Evolutionary conservation across 2,797 vertebrate genomes (phyloP).

Genomic region (Acanthiza pusilla): DNA sequence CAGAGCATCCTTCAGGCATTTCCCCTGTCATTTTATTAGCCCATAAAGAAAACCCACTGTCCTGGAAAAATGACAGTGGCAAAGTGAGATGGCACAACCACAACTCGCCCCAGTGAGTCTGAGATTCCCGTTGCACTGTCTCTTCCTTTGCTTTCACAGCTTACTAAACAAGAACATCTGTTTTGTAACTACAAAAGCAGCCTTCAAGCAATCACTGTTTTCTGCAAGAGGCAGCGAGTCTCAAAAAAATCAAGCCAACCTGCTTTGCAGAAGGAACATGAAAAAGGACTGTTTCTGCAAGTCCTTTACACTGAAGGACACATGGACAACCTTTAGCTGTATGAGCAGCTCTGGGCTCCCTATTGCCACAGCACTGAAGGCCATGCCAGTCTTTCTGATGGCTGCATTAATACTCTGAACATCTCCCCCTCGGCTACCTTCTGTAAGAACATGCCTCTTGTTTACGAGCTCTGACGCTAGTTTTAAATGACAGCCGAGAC

Average conservation of each 20-base stretch:
- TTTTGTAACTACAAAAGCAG: background rate
- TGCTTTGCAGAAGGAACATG: rapidly evolving
- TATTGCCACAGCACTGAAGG: rapidly evolving
- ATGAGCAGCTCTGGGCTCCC: background rate
- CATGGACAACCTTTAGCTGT: rapidly evolving
- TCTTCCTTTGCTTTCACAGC: background rate
- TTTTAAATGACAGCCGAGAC: background rate
- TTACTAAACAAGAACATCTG: background rate
- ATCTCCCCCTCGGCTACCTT: background rate
- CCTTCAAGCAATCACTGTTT: background rate
- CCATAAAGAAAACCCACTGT: background rate
- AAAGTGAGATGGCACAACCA: background rate
- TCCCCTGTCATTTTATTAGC: background rate
- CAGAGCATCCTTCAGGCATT: background rate
- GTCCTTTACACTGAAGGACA: rapidly evolving
- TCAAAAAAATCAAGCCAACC: background rate
- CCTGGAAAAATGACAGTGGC: background rate
- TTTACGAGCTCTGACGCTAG: rapidly evolving
- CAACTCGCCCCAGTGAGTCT: background rate
- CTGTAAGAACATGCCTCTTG: background rate
- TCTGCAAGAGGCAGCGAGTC: background rate
- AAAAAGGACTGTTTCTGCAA: background rate
- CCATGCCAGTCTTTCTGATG: background rate
- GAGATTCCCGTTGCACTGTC: background rate
- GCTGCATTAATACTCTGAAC: background rate